Base-by-base conservation (phyloP, 2,888 invertebrate genomes). In the Germaria angustata region DNA sequence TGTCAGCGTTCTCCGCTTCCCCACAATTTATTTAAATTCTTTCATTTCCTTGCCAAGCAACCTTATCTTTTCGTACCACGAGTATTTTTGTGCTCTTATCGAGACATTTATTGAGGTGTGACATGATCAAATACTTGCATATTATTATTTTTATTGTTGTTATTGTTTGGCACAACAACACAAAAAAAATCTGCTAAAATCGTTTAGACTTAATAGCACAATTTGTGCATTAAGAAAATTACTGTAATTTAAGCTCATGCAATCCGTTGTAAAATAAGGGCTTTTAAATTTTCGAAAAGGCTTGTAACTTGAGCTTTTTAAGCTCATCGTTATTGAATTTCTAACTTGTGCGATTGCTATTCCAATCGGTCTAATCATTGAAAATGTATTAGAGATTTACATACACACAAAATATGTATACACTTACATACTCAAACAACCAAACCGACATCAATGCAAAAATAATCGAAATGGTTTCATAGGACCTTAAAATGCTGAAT, bases 51-150 rank as follows among this genome's bases (percentile, higher is more conserved):
- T 17, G 4, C n/a, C 59, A 15, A 13, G 28, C 9, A 11, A 32
- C 0, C 22, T 36, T 6, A 53, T 61, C 28, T 32, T 59, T 59
- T 41, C 7, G 22, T 17, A 13, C 39, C 20, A 6, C 28, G 61
- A 32, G 24, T 46, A 5, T 8, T 59, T n/a, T 68, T 57, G 34
- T 36, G 2, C 7, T 55, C 68, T 68, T 68, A 6, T 24, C 55
- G 44, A 53, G 79, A 59, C 79, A 79, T 59, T 75, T 79, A 71
- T 71, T 75, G 36, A 79, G 82, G 82, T 79, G 82, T 71, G 82
- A 82, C 82, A 75, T 75, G 51, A 79, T 75, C 51, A 65, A 82
- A 82, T 82, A 75, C 36, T 59, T 82, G 82, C 82, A 82, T 82
- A 73, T 66, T 79, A 75, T 82, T 72, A 79, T 69, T 55, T 17